Evolutionary conservation across 2,888 invertebrate genomes (phyloP).

Genomic region (Baccha elongata): DNA sequence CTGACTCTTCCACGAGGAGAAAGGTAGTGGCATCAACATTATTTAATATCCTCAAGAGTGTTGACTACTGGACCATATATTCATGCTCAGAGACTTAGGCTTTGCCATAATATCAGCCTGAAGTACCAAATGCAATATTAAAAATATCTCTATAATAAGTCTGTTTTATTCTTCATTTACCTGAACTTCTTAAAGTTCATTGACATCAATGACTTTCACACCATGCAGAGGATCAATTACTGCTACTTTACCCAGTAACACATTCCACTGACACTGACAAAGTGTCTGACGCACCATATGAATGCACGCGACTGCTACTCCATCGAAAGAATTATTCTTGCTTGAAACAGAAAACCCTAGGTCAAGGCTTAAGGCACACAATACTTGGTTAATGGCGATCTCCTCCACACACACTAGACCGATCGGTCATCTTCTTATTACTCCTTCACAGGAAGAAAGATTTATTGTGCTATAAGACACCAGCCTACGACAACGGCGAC

Average conservation of each 20-base stretch:
- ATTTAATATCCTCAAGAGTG: no score
- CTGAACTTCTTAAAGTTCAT: constrained; percentile 31
- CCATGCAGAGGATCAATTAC: constrained; percentile 20
- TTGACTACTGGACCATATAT: no score
- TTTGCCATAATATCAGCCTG: no score
- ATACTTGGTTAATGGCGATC: not conserved
- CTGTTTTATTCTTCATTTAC: no score
- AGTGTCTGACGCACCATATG: not conserved
- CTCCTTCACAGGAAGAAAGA: constrained; percentile 29
- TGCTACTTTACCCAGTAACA: constrained; percentile 56
- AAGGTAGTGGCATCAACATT: no score
- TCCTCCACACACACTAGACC: constrained; percentile 25
- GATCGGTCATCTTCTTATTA: constrained; percentile 54
- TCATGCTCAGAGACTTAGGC: no score
- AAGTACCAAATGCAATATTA: no score
- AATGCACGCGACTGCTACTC: not conserved
- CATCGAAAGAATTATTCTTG: not conserved
- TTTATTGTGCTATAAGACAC: constrained; percentile 33
- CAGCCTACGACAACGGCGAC: not conserved
- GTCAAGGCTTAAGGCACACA: constrained; percentile 58
- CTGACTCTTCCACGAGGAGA: no score
- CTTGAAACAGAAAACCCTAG: constrained; percentile 49
- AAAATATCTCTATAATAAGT: no score
- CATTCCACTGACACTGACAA: constrained; percentile 55
- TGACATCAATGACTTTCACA: constrained; percentile 29